A percentile compares a stretch with the other conserved stretches of the same genome.
Evolutionary conservation across 2,888 invertebrate genomes (phyloP).

Genomic region (Drosophila gaucha): DNA sequence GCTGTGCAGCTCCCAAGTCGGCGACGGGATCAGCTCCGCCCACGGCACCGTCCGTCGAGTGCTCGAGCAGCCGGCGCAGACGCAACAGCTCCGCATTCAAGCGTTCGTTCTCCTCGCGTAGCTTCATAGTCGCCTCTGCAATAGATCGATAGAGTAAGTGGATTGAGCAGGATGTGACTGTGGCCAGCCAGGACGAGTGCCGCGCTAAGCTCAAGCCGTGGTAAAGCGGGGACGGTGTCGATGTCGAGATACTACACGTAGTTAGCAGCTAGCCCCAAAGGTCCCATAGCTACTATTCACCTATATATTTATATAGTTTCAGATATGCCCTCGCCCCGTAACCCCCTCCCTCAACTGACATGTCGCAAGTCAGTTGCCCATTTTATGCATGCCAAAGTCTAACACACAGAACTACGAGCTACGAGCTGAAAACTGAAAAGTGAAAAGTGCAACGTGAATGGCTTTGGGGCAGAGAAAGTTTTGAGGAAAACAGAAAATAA

Average conservation of each 20-base stretch:
- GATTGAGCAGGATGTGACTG: neutral
- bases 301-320: too few species aligned
- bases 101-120: constrained; percentile 90
- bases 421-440: constrained; percentile 34
- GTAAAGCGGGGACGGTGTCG: constrained; percentile 43
- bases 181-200: constrained; percentile 23
- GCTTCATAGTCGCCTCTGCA: constrained; percentile 80
- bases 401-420: constrained; percentile 30
- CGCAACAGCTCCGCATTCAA: constrained; percentile 85
- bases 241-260: constrained; percentile 11
- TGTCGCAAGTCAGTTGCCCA: neutral
- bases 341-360: constrained; percentile 1
- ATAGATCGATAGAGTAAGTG: constrained; percentile 11
- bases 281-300: neutral
- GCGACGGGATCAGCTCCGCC: constrained; percentile 84
- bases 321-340: neutral
- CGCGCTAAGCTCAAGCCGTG: constrained; percentile 65
- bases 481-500: constrained; percentile 34
- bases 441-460: constrained; percentile 28
- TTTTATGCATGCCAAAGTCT: constrained; percentile 38
- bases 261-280: constrained; percentile 19
- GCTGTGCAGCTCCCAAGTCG: constrained; percentile 84
- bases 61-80: constrained; percentile 85
- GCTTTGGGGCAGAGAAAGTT: constrained; percentile 27
- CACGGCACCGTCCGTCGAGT: constrained; percentile 87